phyloP scores from a whole-genome alignment of 2,113 vertebrate species.

The Tyrannus savana region DNA sequence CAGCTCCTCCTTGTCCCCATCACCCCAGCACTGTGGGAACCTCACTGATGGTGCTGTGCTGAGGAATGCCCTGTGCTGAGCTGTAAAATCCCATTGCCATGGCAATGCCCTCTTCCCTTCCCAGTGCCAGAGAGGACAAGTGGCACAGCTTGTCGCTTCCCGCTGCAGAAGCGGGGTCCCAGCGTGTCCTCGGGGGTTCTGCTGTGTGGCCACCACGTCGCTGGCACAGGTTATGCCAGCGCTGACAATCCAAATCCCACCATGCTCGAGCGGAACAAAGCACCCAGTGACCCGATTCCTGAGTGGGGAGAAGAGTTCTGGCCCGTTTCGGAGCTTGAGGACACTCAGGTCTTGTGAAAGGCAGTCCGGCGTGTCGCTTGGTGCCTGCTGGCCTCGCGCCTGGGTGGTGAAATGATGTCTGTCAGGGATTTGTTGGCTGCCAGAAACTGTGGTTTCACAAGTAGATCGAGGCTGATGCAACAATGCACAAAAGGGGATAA shows the following conservation, averaged over 20 bases:
- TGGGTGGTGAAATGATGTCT: not conserved
- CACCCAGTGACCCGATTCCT: not conserved
- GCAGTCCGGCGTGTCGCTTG: not conserved
- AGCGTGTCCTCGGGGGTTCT: not conserved
- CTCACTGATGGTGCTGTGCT: accelerated
- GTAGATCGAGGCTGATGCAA: not conserved
- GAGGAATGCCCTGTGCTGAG: not conserved
- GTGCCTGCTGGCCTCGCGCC: not conserved
- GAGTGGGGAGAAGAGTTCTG: not conserved
- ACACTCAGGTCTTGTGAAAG: not conserved
- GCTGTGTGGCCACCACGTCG: not conserved
- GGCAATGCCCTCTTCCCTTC: not conserved
- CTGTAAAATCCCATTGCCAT: not conserved
- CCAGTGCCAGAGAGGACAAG: not conserved
- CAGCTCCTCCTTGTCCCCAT: not conserved
- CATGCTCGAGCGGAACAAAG: not conserved
- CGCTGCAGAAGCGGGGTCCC: accelerated
- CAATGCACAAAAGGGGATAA: not conserved
- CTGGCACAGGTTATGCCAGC: not conserved
- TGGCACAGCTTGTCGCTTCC: not conserved
- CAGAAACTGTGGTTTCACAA: not conserved
- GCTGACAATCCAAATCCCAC: accelerated
- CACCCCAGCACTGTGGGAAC: accelerated
- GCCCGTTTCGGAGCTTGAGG: not conserved
- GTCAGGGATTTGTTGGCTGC: not conserved